These are phyloP conservation scores for Diplodus puntazzo DNA, from an alignment of 2,797 vertebrate genomes.

Conservation along the genomic window DNA sequence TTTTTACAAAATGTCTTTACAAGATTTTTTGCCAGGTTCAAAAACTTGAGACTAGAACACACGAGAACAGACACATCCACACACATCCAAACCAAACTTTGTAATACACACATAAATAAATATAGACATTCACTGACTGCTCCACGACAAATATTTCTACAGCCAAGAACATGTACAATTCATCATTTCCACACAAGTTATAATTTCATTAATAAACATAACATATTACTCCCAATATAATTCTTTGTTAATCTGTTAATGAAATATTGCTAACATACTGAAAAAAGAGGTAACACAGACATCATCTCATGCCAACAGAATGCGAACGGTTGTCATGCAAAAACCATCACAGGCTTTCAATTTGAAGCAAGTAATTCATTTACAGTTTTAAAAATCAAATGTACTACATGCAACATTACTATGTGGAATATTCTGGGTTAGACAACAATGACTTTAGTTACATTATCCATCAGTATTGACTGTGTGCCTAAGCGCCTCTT, in stretches of 20 bases:
- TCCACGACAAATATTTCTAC: slow-evolving; percentile 89
- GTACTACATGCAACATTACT: slow-evolving; percentile 88
- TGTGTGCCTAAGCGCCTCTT: slow-evolving; percentile 78
- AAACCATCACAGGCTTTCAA: slow-evolving; percentile 84
- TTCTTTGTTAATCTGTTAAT: slow-evolving; percentile 90
- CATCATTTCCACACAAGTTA: slow-evolving; percentile 85
- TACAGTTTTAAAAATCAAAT: slow-evolving; percentile 87
- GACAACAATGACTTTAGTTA: slow-evolving; percentile 82
- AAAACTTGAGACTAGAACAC: slow-evolving; percentile 82
- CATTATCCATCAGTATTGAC: slow-evolving; percentile 80
- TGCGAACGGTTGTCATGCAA: slow-evolving; percentile 89
- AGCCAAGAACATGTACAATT: slow-evolving; percentile 88
- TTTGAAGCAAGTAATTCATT: slow-evolving; percentile 86
- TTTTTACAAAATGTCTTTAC: slow-evolving; percentile 95
- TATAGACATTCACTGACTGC: slow-evolving; percentile 91
- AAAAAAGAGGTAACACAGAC: slow-evolving; percentile 87
- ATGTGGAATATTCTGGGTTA: slow-evolving; percentile 83
- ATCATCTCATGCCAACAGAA: slow-evolving; percentile 88
- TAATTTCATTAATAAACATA: slow-evolving; percentile 88
- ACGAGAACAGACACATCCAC: slow-evolving; percentile 82
- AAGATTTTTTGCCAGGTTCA: slow-evolving; percentile 85
- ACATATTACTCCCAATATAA: slow-evolving; percentile 87
- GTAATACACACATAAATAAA: slow-evolving; percentile 97
- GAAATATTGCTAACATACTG: slow-evolving; percentile 88
- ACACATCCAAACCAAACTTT: slow-evolving; percentile 87